Evolutionary conservation across 2,113 vertebrate genomes (phyloP), one percentile per base, ranked within the genome.

Genomic region (Rhinoderma darwinii): DNA sequence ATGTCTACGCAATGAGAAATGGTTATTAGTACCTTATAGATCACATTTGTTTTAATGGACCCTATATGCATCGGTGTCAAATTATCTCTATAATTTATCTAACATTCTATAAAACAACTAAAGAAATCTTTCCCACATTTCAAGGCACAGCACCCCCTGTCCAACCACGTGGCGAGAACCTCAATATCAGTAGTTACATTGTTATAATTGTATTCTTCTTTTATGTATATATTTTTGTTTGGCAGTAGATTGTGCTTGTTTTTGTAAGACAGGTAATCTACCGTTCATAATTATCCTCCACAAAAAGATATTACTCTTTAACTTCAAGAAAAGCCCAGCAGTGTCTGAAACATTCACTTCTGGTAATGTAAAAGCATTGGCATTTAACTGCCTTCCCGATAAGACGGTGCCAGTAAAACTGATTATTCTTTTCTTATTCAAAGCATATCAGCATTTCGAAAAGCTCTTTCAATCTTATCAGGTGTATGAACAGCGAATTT

Each of bases 361-460:
- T 90, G 90, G 92, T 95, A 95, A 95, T 95, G 94, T 90, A 92
- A 94, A 94, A 94, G 91, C 92, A 92, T 91, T 94, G 93, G 95
- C 91, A 94, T 95, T 96, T 96, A 93, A 90, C 93, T 93, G 92
- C 90, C 89, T 89, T 94, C 90, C 90, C 9, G 95, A 96, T 96
- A 95, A 96, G 94, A 93, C 66, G 47, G 92, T 95, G 94, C 95
- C 94, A 94, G 92, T 88, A 90, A 92, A 93, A 92, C 92, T 92
- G 95, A 95, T 95, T 95, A 94, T 94, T 93, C 94, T 94, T 95
- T 95, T 93, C 94, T 94, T 94, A 95, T 95, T 95, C 94, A 95
- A 93, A 94, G 93, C 91, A 63, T 95, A 96, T 95, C 95, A 95
- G 93, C 92, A 91, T 93, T 93, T 93, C 44, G 89, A 95, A n/a